Percentiles rank a stretch among this genome's conserved stretches.
Conservation (phyloP, 2,113 vertebrate species). For the Potamarius usumacintae region DNA sequence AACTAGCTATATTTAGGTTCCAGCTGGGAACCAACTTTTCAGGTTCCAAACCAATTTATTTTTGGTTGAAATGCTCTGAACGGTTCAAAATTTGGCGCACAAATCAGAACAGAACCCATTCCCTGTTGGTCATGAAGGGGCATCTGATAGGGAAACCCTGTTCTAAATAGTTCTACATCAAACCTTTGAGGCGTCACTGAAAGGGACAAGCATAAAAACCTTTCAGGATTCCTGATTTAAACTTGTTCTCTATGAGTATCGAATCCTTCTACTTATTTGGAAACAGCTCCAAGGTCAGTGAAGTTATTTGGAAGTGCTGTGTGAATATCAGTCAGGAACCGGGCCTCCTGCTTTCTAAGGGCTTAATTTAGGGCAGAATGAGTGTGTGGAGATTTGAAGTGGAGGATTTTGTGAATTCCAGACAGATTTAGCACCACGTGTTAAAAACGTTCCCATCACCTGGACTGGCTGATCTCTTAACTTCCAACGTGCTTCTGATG, state of each 20-base stretch:
- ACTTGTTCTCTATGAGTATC: not conserved
- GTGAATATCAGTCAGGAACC: not conserved
- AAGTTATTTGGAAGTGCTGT: not conserved
- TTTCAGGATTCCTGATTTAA: not conserved
- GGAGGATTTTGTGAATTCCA: constrained; percentile 44
- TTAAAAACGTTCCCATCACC: constrained; percentile 13
- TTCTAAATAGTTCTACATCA: not conserved
- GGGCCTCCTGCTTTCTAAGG: not conserved
- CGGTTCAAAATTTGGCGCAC: no score
- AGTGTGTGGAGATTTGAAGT: not conserved
- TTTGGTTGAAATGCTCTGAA: no score
- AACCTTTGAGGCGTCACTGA: not conserved
- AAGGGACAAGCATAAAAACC: not conserved
- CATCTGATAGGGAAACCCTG: not conserved
- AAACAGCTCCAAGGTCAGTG: not conserved
- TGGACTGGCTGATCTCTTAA: constrained; percentile 12
- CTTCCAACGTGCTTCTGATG: not conserved
- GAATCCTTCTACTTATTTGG: not conserved
- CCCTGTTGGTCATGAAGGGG: no score
- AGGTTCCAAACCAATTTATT: no score
- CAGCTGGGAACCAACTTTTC: no score
- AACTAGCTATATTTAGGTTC: no score
- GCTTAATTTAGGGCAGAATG: not conserved
- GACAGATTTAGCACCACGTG: constrained; percentile 20
- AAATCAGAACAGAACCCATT: no score